Evolutionary conservation across 2,888 invertebrate genomes (phyloP).

Genomic region (Acleris cristana): DNA sequence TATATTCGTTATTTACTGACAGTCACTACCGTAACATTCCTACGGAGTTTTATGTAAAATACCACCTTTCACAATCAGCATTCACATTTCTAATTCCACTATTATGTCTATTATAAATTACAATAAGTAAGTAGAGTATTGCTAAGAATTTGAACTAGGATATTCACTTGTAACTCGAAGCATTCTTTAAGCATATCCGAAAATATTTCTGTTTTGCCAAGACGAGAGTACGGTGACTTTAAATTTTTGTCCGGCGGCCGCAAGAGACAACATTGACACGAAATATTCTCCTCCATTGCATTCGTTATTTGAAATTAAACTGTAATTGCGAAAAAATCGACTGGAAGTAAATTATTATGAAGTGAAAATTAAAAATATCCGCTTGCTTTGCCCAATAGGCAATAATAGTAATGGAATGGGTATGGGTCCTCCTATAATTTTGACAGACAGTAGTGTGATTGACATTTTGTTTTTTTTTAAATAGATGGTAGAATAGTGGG

Average conservation of each 20-base stretch:
- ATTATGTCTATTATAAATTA: no score
- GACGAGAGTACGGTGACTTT: slow-evolving; percentile 56
- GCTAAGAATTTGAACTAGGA: not conserved
- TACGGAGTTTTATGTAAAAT: no score
- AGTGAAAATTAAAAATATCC: slow-evolving; percentile 18
- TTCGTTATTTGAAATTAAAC: not conserved
- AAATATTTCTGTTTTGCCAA: slow-evolving; percentile 66
- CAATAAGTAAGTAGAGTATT: not conserved
- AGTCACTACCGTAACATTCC: no score
- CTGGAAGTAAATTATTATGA: not conserved
- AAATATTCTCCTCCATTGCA: slow-evolving; percentile 52
- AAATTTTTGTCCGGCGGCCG: slow-evolving; percentile 69
- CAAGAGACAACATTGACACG: slow-evolving; percentile 67
- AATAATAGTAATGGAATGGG: no score
- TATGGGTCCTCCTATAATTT: not conserved
- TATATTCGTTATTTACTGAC: no score
- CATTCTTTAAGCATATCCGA: slow-evolving; percentile 74
- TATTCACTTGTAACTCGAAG: slow-evolving; percentile 72
- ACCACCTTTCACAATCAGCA: no score
- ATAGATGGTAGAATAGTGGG: not conserved
- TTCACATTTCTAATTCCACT: no score
- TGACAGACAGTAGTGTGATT: slow-evolving; percentile 30
- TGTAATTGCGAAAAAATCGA: not conserved
- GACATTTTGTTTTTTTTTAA: slow-evolving; percentile 19
- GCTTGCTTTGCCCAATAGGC: slow-evolving; percentile 7